phyloP scores from a whole-genome alignment of 2,888 invertebrate species.

The Campoletis raptor region DNA sequence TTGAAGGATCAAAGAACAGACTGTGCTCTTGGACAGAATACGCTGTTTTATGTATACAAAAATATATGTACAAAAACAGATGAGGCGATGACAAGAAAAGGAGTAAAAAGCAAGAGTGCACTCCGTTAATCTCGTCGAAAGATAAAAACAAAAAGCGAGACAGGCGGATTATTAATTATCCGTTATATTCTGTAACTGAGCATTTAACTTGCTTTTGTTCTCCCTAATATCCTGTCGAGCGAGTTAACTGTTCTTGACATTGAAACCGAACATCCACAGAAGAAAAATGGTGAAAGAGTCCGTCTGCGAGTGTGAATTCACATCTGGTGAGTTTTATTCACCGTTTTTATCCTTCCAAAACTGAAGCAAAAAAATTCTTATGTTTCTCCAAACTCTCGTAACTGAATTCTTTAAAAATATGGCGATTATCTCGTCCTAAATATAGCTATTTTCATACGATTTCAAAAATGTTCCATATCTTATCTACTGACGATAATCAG shows the following conservation, averaged over 20 bases:
- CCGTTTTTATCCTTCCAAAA: slow-evolving; percentile 11
- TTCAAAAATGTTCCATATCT: background rate
- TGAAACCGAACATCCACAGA: slow-evolving; percentile 21
- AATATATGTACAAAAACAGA: slow-evolving; percentile 20
- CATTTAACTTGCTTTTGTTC: slow-evolving; percentile 53
- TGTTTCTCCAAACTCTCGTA: background rate
- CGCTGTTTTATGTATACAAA: slow-evolving; percentile 32
- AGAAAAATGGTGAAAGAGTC: background rate
- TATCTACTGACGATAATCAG: too few relatives aligned
- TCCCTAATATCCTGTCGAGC: slow-evolving; percentile 54
- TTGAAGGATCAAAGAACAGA: slow-evolving; percentile 37
- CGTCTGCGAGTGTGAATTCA: slow-evolving; percentile 2
- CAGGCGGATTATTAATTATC: slow-evolving; percentile 63
- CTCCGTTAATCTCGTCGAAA: slow-evolving; percentile 26
- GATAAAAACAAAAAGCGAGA: slow-evolving; percentile 9
- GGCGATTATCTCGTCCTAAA: background rate
- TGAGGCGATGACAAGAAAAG: background rate
- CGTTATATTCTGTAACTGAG: slow-evolving; percentile 36
- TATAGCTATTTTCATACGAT: background rate
- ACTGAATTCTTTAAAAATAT: background rate
- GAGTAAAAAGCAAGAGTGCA: slow-evolving; percentile 31
- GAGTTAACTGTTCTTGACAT: slow-evolving; percentile 60
- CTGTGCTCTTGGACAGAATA: background rate
- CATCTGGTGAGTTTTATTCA: slow-evolving; percentile 42
- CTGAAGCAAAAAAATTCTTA: slow-evolving; percentile 41